Conservation (phyloP, 2,113 vertebrate species). For the Menura novaehollandiae region DNA sequence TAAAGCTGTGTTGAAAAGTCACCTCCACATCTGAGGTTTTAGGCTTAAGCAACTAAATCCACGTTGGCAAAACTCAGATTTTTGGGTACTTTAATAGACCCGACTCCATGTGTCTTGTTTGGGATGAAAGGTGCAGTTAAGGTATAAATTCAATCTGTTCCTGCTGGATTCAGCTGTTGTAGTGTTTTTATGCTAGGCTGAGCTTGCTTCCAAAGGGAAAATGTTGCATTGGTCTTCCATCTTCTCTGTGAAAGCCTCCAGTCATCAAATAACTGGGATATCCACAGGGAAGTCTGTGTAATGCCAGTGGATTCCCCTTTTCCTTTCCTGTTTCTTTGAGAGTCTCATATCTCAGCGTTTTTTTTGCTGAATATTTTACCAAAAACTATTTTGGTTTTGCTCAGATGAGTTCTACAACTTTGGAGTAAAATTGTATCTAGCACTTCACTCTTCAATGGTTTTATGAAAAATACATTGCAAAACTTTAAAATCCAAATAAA, state of each 20-base stretch:
- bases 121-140: neutral
- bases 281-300: rapidly evolving
- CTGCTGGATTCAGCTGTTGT: neutral
- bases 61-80: neutral
- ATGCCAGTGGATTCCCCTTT: neutral
- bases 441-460: neutral
- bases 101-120: rapidly evolving
- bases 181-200: neutral
- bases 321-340: neutral
- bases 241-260: neutral
- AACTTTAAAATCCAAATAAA: neutral
- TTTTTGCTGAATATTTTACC: neutral
- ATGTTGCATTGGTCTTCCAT: neutral
- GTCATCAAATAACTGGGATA: neutral
- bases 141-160: neutral
- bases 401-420: neutral
- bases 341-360: neutral
- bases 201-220: neutral
- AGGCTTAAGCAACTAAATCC: neutral
- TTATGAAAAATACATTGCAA: neutral
- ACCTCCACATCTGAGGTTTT: neutral
- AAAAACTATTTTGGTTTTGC: neutral
- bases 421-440: neutral
- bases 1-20: neutral
- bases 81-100: neutral